Percentiles rank a stretch among this genome's conserved stretches.
Evolutionary conservation across 2,113 vertebrate genomes (phyloP).

Genomic region (Tylochromis polylepis): DNA sequence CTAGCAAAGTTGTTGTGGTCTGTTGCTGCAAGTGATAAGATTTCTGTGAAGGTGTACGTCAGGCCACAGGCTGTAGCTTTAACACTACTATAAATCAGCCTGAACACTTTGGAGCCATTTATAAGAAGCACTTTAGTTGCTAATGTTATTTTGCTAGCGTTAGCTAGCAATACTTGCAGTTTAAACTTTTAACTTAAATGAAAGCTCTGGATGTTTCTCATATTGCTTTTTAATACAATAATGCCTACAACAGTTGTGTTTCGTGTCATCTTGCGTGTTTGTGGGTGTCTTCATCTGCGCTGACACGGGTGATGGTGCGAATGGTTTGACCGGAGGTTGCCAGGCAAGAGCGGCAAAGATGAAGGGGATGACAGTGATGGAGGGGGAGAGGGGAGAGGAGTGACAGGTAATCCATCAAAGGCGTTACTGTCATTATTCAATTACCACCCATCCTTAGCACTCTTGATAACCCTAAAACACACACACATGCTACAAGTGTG

Average conservation of each 20-base stretch:
- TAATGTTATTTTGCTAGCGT: neutral
- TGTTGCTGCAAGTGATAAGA: neutral
- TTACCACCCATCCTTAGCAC: slow-evolving; percentile 71
- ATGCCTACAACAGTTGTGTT: neutral
- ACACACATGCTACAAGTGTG: neutral
- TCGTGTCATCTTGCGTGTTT: neutral
- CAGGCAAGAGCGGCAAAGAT: slow-evolving; percentile 20
- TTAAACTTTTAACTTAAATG: neutral
- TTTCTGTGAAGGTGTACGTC: neutral
- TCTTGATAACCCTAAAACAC: slow-evolving; percentile 46
- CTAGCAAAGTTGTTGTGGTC: neutral
- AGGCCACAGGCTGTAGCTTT: neutral
- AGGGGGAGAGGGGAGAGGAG: slow-evolving; percentile 40
- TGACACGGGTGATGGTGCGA: slow-evolving; percentile 6
- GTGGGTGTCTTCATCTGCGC: slow-evolving; percentile 27
- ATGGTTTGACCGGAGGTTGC: slow-evolving; percentile 47
- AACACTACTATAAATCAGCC: neutral
- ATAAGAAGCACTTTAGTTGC: neutral
- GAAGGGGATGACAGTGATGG: slow-evolving; percentile 64
- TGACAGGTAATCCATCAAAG: slow-evolving; percentile 74
- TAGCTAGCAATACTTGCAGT: neutral
- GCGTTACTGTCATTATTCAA: slow-evolving; percentile 73
- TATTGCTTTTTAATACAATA: neutral
- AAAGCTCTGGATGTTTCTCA: neutral
- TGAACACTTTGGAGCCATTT: neutral